These are phyloP conservation scores for Sorex maritimensis DNA, from an alignment of 2,797 vertebrate species.

Conservation along the genomic window DNA sequence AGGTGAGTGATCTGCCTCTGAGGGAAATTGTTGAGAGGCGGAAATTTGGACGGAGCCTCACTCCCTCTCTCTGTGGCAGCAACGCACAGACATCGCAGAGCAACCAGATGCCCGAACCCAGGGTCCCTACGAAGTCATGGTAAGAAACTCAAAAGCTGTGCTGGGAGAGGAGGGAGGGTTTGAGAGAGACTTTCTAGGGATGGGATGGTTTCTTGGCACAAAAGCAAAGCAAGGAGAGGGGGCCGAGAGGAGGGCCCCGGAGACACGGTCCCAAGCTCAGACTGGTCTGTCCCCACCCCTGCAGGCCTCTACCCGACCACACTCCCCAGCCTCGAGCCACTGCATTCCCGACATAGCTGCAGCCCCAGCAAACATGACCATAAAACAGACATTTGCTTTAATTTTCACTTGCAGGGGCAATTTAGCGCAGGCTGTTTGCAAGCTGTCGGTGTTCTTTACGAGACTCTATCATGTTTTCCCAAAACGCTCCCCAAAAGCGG, in stretches of 20 bases:
- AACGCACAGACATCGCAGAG: background rate
- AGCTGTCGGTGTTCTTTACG: slow-evolving; percentile 81
- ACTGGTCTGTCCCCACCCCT: background rate
- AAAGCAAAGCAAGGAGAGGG: background rate
- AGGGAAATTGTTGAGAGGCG: background rate
- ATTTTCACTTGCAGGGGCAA: slow-evolving; percentile 78
- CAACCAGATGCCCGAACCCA: background rate
- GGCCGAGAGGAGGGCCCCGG: background rate
- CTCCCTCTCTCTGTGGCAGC: background rate
- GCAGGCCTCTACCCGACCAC: background rate
- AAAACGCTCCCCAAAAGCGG: slow-evolving; percentile 69
- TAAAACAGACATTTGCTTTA: slow-evolving; percentile 86
- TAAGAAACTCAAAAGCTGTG: background rate
- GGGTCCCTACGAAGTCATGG: background rate
- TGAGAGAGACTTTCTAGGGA: background rate
- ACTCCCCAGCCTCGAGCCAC: slow-evolving; percentile 13
- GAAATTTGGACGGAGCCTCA: background rate
- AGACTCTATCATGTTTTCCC: slow-evolving; percentile 68
- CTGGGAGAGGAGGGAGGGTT: background rate
- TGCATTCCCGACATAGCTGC: background rate
- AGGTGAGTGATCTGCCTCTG: background rate
- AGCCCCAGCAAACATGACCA: slow-evolving; percentile 74
- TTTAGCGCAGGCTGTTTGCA: slow-evolving; percentile 82
- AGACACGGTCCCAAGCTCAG: background rate
- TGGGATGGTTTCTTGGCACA: background rate